phyloP scores from a whole-genome alignment of 2,888 invertebrate genomes.

The Merodon equestris region DNA sequence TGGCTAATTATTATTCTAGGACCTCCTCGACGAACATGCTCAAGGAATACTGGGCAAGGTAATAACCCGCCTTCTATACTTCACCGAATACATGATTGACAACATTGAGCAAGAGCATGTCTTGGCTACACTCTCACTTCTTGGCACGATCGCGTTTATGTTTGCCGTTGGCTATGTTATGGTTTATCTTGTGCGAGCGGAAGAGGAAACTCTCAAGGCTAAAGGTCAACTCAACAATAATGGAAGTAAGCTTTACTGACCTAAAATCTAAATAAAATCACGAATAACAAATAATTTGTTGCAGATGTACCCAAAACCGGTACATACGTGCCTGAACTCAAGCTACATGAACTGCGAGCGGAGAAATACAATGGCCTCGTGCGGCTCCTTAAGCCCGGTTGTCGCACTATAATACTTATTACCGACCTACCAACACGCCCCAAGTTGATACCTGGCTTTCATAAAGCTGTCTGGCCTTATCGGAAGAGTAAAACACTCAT shows the following conservation, averaged over 20 bases:
- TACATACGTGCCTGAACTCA: conserved; percentile 82
- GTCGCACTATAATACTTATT: conserved; percentile 93
- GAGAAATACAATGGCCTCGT: conserved; percentile 98
- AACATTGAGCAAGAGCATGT: conserved; percentile 88
- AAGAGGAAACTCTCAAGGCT: conserved; percentile 77
- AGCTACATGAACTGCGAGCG: conserved; percentile 93
- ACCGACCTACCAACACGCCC: conserved; percentile 93
- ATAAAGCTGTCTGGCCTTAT: conserved; percentile 96
- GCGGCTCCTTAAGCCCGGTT: conserved; percentile 94
- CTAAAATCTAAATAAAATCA: too few relatives aligned
- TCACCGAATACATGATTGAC: conserved; percentile 85
- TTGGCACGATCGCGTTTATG: conserved; percentile 89
- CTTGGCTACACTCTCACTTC: conserved; percentile 87
- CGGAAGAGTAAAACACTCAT: conserved; percentile 97
- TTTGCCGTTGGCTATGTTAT: conserved; percentile 90
- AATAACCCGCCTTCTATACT: conserved; percentile 83
- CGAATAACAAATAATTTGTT: background rate
- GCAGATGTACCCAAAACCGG: conserved; percentile 24
- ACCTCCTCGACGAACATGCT: conserved; percentile 89
- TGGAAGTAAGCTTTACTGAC: conserved; percentile 73
- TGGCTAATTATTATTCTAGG: conserved; percentile 78
- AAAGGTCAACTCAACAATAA: conserved; percentile 73
- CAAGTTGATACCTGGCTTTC: conserved; percentile 93
- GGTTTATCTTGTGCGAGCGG: conserved; percentile 86
- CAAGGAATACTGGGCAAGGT: conserved; percentile 86